phyloP scores from a whole-genome alignment of 2,113 vertebrate genomes.

The Grantiella picta region DNA sequence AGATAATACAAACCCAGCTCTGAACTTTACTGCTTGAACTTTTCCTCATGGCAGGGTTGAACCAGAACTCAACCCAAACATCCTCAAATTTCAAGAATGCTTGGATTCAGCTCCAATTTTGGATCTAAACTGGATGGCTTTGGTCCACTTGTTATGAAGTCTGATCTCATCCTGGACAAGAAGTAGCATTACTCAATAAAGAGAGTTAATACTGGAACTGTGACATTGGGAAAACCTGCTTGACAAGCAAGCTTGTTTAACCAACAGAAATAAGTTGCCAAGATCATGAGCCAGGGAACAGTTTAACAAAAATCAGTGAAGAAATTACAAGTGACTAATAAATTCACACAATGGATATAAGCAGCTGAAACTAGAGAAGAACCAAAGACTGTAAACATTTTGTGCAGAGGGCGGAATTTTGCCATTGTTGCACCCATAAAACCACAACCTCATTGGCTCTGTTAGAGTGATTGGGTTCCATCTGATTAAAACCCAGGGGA shows the following conservation, averaged over 20 bases:
- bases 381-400: neutral
- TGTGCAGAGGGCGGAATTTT: neutral
- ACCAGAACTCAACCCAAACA: neutral
- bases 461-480: neutral
- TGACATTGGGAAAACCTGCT: slow-evolving; percentile 56
- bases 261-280: slow-evolving; percentile 48
- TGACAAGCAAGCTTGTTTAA: slow-evolving; percentile 52
- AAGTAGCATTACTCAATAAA: slow-evolving; percentile 35
- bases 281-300: slow-evolving; percentile 35
- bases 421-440: neutral
- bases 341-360: slow-evolving; percentile 32
- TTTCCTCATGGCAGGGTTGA: neutral
- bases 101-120: neutral
- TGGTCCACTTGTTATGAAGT: slow-evolving; percentile 45
- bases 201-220: slow-evolving; percentile 41
- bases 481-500: neutral
- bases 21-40: neutral
- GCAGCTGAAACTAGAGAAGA: slow-evolving; percentile 29
- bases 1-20: neutral
- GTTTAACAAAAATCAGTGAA: slow-evolving; percentile 60
- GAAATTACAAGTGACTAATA: slow-evolving; percentile 56
- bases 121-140: slow-evolving; percentile 31
- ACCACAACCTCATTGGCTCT: neutral
- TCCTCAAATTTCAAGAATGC: slow-evolving; percentile 21
- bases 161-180: slow-evolving; percentile 62